Conservation (phyloP, 2,113 vertebrate species). For the Speoplatyrhinus poulsoni region DNA sequence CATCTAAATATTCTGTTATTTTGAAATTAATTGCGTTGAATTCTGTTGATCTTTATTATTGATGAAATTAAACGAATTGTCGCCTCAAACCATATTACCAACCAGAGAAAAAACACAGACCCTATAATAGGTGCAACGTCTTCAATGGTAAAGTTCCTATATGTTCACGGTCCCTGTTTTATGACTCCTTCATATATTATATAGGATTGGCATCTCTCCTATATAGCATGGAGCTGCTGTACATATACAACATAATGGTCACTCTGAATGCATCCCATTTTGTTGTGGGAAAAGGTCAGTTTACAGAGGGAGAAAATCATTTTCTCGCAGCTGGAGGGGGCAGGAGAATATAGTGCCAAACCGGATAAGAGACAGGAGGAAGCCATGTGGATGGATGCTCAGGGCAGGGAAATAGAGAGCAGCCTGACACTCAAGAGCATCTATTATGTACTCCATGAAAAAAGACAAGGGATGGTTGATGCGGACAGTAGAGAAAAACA, state of each 20-base stretch:
- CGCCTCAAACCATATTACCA: no score
- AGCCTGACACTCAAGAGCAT: conserved; percentile 21
- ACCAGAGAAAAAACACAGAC: no score
- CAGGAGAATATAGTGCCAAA: conserved; percentile 28
- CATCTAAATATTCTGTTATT: no score
- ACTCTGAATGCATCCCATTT: conserved; percentile 58
- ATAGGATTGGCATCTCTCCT: conserved; percentile 53
- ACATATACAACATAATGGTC: conserved; percentile 47
- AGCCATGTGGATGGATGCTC: background rate
- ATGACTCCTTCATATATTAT: conserved; percentile 31
- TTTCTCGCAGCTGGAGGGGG: conserved; percentile 61
- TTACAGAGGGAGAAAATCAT: conserved; percentile 63
- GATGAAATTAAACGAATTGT: no score
- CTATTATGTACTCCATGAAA: conserved; percentile 11
- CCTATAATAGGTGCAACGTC: no score
- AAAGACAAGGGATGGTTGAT: conserved; percentile 21
- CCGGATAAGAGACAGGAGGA: conserved; percentile 18
- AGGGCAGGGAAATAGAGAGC: conserved; percentile 9
- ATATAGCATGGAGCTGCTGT: conserved; percentile 56
- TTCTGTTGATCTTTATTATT: no score
- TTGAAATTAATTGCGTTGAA: no score
- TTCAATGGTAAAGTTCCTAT: conserved; percentile 4
- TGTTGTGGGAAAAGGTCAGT: conserved; percentile 74
- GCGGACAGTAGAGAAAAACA: conserved; percentile 12
- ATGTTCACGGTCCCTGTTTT: conserved; percentile 5